Evolutionary conservation across 2,888 invertebrate genomes (phyloP).

Genomic region (Tridacna crocea): DNA sequence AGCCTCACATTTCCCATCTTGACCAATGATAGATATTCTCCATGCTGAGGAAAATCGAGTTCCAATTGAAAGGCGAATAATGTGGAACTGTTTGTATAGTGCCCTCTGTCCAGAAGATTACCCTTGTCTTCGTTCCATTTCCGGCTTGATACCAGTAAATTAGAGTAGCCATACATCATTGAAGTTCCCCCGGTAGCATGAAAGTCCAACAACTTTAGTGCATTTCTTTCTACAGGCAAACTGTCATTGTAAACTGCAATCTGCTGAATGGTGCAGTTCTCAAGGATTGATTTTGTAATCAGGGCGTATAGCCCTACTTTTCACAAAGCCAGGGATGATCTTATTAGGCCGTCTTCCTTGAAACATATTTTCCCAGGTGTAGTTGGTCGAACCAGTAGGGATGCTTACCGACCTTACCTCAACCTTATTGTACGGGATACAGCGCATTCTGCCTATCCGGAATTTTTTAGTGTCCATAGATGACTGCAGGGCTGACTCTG

Average conservation of each 20-base stretch:
- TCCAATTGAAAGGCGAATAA: slow-evolving; percentile 41
- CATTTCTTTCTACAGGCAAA: slow-evolving; percentile 7
- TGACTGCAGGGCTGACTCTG: slow-evolving; percentile 34
- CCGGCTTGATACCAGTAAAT: slow-evolving; percentile 27
- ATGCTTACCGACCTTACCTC: slow-evolving; percentile 33
- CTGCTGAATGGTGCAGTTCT: slow-evolving; percentile 20
- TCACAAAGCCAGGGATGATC: slow-evolving; percentile 41
- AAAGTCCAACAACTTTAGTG: neutral
- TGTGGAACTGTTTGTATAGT: slow-evolving; percentile 33
- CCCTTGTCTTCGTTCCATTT: slow-evolving; percentile 42
- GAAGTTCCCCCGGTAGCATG: slow-evolving; percentile 4
- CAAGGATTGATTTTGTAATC: slow-evolving; percentile 38
- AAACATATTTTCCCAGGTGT: slow-evolving; percentile 49
- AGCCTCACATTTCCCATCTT: slow-evolving; percentile 35
- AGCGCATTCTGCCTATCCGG: slow-evolving; percentile 33
- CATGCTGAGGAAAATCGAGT: slow-evolving; percentile 39
- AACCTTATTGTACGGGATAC: slow-evolving; percentile 37
- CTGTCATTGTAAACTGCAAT: slow-evolving; percentile 37
- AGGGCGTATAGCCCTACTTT: slow-evolving; percentile 34
- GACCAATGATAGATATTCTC: slow-evolving; percentile 37
- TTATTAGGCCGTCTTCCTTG: slow-evolving; percentile 38
- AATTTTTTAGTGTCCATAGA: slow-evolving; percentile 27
- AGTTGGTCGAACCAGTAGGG: slow-evolving; percentile 31
- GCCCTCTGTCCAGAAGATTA: slow-evolving; percentile 29
- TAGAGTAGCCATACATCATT: slow-evolving; percentile 41